Percentiles rank a stretch among this genome's conserved stretches.
Conservation (phyloP, 2,888 invertebrate species). For the Nysson spinosus region DNA sequence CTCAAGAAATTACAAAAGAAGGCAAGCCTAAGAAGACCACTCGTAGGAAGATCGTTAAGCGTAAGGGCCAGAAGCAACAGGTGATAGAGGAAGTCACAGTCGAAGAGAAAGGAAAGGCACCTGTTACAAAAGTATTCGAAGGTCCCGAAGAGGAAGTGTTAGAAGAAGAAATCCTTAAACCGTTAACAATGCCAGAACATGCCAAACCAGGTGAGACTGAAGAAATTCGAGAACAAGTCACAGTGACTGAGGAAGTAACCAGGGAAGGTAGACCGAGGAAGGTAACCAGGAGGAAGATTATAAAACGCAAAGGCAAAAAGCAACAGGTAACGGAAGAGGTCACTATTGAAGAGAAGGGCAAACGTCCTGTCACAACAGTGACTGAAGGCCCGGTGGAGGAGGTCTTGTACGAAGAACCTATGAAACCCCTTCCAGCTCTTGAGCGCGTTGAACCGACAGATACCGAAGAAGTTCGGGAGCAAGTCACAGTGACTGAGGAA, state of each 20-base stretch:
- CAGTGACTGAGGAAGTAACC: constrained; percentile 70
- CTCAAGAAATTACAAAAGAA: constrained; percentile 66
- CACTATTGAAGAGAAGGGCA: constrained; percentile 55
- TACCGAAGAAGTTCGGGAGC: constrained; percentile 65
- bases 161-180: not conserved
- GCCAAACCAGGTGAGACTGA: constrained; percentile 61
- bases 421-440: constrained; percentile 48
- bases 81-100: constrained; percentile 62
- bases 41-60: constrained; percentile 45
- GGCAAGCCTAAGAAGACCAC: constrained; percentile 59
- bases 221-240: constrained; percentile 68
- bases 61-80: constrained; percentile 50
- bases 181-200: constrained; percentile 64
- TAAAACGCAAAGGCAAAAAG: constrained; percentile 65
- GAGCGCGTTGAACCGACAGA: constrained; percentile 68
- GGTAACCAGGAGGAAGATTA: constrained; percentile 66
- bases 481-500: constrained; percentile 69
- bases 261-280: constrained; percentile 53
- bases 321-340: constrained; percentile 60
- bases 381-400: constrained; percentile 61
- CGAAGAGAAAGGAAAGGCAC: constrained; percentile 66
- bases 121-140: constrained; percentile 44
- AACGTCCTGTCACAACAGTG: constrained; percentile 46
- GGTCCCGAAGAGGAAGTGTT: constrained; percentile 61
- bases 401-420: constrained; percentile 39